Evolutionary conservation across 1,140 invertebrate genomes (phyloP).

Genomic region (Acromyrmex heyeri): DNA sequence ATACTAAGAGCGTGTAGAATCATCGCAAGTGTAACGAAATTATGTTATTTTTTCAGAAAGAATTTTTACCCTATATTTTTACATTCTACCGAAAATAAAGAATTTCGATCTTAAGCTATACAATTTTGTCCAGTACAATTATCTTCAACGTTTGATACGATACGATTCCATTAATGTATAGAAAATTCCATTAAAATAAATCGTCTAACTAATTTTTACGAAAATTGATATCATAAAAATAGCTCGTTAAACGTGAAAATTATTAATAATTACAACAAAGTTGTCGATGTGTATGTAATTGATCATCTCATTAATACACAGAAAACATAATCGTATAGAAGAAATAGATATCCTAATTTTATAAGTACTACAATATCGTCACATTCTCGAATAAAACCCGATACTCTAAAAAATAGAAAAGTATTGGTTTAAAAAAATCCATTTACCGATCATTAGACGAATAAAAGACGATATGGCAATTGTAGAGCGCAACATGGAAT

Average conservation of each 20-base stretch:
- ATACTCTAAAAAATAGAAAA: not conserved
- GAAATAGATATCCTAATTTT: not conserved
- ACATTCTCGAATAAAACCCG: not conserved
- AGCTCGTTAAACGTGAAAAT: not conserved
- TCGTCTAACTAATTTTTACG: not conserved
- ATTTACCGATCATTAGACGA: not conserved
- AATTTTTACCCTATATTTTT: conserved; percentile 2
- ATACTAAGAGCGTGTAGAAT: conserved; percentile 13
- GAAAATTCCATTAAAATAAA: not conserved
- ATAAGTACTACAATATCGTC: not conserved
- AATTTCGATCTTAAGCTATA: not conserved
- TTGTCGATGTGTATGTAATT: too few species aligned
- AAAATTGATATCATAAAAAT: not conserved
- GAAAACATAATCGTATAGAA: not conserved
- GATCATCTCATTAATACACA: not conserved
- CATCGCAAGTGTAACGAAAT: not conserved
- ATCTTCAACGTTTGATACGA: not conserved
- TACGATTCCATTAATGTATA: not conserved
- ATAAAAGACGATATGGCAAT: not conserved
- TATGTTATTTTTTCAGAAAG: not conserved
- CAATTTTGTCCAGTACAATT: not conserved
- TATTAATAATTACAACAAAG: not conserved
- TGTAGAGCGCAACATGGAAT: not conserved
- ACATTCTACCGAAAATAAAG: not conserved
- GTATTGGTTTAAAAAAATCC: not conserved